phyloP scores from a whole-genome alignment of 1,140 invertebrate genomes.

The Phocides pigmalion region DNA sequence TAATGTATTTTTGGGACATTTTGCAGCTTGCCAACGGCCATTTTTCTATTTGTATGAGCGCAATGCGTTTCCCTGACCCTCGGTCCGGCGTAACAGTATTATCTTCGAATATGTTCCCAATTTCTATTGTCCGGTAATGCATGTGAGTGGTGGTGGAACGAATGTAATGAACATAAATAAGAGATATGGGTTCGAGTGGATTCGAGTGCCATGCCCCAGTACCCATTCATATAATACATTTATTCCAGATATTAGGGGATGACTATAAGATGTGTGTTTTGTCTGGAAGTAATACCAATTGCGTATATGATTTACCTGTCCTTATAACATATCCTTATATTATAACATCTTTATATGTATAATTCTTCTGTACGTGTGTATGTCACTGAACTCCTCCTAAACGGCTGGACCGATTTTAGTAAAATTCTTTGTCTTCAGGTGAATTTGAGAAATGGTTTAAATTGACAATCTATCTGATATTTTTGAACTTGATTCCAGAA shows the following conservation, averaged over 20 bases:
- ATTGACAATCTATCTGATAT: too few species aligned
- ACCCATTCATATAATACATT: conserved; percentile 28
- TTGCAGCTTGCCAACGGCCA: conserved; percentile 78
- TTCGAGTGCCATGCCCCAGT: conserved; percentile 16
- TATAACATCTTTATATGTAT: too few species aligned
- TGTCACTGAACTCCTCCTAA: too few species aligned
- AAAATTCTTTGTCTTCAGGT: too few species aligned
- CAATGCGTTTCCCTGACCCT: conserved; percentile 64
- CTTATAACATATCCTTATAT: too few species aligned
- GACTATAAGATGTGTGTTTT: background rate
- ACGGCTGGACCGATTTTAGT: too few species aligned
- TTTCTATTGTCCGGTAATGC: conserved; percentile 76
- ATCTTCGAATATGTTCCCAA: conserved; percentile 81
- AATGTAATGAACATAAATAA: conserved; percentile 78
- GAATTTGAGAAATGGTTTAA: too few species aligned
- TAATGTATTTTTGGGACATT: conserved; percentile 83
- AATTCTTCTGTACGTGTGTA: too few species aligned
- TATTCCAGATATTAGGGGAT: conserved; percentile 24
- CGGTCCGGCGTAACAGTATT: conserved; percentile 72
- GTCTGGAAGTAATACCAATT: background rate
- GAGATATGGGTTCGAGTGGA: conserved; percentile 48
- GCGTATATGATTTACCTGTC: background rate
- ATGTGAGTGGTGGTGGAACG: conserved; percentile 58
- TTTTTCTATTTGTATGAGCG: conserved; percentile 76
- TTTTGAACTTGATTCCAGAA: too few species aligned